Evolutionary conservation across 1,140 invertebrate species (phyloP), one percentile per base, ranked within the genome.

Genomic region (Drosophila sechellia): DNA sequence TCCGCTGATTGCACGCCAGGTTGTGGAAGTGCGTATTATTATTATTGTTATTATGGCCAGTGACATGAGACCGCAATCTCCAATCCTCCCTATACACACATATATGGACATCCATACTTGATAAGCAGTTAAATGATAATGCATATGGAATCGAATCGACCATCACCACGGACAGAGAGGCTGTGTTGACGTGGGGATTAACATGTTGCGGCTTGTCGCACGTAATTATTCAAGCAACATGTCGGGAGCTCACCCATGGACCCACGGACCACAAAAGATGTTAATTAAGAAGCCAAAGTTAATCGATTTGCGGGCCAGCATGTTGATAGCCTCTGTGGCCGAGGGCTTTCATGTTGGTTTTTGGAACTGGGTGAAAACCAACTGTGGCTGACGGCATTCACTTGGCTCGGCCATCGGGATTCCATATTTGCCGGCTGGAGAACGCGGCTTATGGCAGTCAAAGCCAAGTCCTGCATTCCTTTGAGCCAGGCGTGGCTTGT

Each of bases 211-310:
- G 73, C 50, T 61, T 77, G 63, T 69, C 45, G 74, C 56, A 39
- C 40, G 63, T 77, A 77, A 77, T 77, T 70, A 77, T 77, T 69
- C 73, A 77, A 77, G 55, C 57, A 60, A 68, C 54, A 49, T 53
- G 52, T 49, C 63, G 22, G 46, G 12, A 53, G 54, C 50, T 56
- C 31, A 40, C 46, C 56, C 58, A 40, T 25, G 39, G 25, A 70
- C 49, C 68, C 59, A 48, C 17, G 46, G 22, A 71, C 81, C 72
- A 45, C 83, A 87, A 78, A 85, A 81, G 69, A 66, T 81, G 83
- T 81, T 87, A 86, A 86, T 87, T 86, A 81, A 81, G 74, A 81
- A 79, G 75, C 84, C 74, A 78, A 86, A 87, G 83, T 87, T 81
- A 86, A 86, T 87, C 83, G 81, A 81, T 87, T 87, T 86, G 78